Conservation (phyloP, 2,113 vertebrate species). For the Pan paniscus region DNA sequence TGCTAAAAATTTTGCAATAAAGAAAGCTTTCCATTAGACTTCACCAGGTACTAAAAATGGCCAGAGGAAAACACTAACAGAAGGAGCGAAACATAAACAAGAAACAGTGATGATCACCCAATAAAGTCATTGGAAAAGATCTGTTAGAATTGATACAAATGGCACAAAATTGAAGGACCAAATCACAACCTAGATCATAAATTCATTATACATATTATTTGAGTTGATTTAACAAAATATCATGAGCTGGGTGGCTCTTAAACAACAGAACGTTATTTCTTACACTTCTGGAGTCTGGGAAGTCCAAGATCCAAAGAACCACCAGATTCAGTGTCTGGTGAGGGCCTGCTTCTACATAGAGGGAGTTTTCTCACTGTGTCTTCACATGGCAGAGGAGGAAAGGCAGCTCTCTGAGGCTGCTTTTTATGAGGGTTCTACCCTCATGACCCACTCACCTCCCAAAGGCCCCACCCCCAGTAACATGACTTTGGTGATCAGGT, state of each 20-base stretch:
- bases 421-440: not conserved
- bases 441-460: too few relatives aligned
- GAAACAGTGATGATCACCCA: not conserved
- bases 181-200: not conserved
- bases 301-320: not conserved
- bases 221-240: not conserved
- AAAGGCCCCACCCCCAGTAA: not conserved
- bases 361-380: not conserved
- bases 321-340: not conserved
- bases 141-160: not conserved
- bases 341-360: not conserved
- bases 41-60: not conserved
- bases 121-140: not conserved
- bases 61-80: not conserved
- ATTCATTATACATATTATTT: not conserved
- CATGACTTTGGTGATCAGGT: not conserved
- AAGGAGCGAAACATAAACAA: not conserved
- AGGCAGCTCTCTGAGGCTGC: too few relatives aligned
- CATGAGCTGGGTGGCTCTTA: not conserved
- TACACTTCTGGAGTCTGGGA: accelerated
- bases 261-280: not conserved
- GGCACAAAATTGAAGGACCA: not conserved
- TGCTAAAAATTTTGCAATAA: not conserved
- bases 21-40: not conserved
- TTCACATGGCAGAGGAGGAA: not conserved